phyloP scores from a whole-genome alignment of 2,797 vertebrate species.

The Myotis pilosus region DNA sequence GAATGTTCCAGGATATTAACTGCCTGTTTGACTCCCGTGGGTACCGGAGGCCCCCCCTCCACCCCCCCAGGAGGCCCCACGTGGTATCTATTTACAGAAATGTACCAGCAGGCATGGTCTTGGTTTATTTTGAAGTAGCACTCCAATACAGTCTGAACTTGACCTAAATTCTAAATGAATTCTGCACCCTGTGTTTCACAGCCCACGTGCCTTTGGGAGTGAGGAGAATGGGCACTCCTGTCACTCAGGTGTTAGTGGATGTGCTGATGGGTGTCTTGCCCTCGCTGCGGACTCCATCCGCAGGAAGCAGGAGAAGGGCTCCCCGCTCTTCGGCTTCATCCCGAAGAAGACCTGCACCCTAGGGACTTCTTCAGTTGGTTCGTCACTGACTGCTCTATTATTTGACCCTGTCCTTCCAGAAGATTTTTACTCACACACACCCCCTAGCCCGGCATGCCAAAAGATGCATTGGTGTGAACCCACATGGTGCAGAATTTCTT shows the following conservation, averaged over 20 bases:
- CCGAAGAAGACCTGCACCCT: not conserved
- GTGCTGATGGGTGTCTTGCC: not conserved
- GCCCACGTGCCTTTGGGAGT: not conserved
- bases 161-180: not conserved
- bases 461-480: not conserved
- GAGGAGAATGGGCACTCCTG: not conserved
- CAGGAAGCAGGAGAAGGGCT: not conserved
- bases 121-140: not conserved
- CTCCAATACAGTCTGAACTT: not conserved
- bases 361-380: not conserved
- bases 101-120: not conserved
- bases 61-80: not conserved
- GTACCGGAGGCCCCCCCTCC: not conserved
- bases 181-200: not conserved
- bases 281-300: not conserved
- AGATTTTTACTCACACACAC: not conserved
- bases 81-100: not conserved
- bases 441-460: not conserved
- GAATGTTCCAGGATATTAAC: not conserved
- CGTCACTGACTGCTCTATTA: not conserved
- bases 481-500: not conserved
- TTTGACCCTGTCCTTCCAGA: not conserved
- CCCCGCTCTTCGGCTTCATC: not conserved
- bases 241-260: not conserved
- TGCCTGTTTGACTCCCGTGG: not conserved